These are phyloP conservation scores for Drosophila anomalata DNA, from an alignment of 2,888 invertebrate species.

Conservation along the genomic window DNA sequence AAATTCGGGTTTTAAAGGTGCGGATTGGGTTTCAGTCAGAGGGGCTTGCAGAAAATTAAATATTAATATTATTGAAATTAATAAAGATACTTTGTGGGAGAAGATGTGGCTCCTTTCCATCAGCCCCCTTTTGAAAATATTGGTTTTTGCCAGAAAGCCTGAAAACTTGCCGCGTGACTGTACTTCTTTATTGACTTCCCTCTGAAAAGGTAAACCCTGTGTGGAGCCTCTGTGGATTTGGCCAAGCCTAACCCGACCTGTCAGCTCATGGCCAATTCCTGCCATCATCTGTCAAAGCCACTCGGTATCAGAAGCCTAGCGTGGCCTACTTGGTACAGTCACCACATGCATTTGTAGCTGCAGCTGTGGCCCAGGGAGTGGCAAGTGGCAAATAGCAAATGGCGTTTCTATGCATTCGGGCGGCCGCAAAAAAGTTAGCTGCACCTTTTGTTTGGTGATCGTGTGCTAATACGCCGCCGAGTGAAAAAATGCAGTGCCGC, in stretches of 20 bases:
- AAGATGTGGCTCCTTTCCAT: no score
- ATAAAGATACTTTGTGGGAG: neutral
- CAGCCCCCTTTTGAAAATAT: neutral
- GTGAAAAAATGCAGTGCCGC: constrained; percentile 8
- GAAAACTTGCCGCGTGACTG: no score
- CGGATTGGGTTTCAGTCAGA: neutral
- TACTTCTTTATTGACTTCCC: constrained; percentile 5
- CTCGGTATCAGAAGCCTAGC: neutral
- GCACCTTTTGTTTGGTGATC: constrained; percentile 49
- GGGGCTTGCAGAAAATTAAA: neutral
- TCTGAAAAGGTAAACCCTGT: neutral
- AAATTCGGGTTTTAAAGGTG: constrained; percentile 9
- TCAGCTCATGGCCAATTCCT: constrained; percentile 15
- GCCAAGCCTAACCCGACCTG: constrained; percentile 16
- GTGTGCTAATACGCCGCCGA: constrained; percentile 39
- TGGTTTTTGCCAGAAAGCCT: neutral
- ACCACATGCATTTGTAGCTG: constrained; percentile 8
- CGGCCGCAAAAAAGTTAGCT: constrained; percentile 35
- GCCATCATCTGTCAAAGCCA: constrained; percentile 39
- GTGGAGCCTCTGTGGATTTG: constrained; percentile 4
- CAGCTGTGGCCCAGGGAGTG: constrained; percentile 6
- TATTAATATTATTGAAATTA: no score
- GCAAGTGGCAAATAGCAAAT: constrained; percentile 23
- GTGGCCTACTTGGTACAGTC: constrained; percentile 33
- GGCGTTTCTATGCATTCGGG: constrained; percentile 29